These are phyloP conservation scores for Tachina lurida DNA, from an alignment of 2,888 invertebrate species.

Conservation along the genomic window DNA sequence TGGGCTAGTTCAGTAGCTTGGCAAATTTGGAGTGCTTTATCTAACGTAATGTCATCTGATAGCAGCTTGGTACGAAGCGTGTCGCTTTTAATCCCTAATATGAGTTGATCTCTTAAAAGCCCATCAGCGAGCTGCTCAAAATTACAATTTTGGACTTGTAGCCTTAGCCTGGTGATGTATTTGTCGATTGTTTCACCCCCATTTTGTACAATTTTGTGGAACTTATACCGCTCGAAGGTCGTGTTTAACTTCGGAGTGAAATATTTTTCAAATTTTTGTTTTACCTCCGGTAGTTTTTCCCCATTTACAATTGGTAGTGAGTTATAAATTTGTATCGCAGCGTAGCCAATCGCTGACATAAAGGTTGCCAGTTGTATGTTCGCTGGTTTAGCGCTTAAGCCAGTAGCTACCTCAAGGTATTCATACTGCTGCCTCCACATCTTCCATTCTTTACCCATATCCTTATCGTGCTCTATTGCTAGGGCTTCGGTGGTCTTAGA, in stretches of 20 bases:
- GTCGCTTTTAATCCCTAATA: not conserved
- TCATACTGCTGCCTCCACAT: not conserved
- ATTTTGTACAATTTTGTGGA: slow-evolving; percentile 36
- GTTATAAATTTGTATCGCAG: slow-evolving; percentile 10
- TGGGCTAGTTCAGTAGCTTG: not conserved
- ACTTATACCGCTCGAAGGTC: slow-evolving; percentile 29
- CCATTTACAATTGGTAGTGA: not conserved
- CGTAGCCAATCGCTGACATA: not conserved
- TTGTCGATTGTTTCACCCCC: slow-evolving; percentile 34
- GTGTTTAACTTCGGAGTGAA: slow-evolving; percentile 25
- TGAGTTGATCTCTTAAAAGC: not conserved
- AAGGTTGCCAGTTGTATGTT: not conserved
- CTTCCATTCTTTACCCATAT: slow-evolving; percentile 15
- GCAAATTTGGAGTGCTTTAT: not conserved
- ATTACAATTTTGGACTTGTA: not conserved
- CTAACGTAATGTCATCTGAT: not conserved
- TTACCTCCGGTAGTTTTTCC: not conserved
- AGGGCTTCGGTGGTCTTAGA: slow-evolving; percentile 17
- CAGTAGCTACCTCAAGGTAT: not conserved
- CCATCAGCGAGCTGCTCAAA: not conserved
- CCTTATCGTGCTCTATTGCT: slow-evolving; percentile 3
- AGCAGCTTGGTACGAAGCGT: not conserved
- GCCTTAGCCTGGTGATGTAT: slow-evolving; percentile 1
- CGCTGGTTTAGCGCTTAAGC: too few species aligned
- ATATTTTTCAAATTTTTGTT: slow-evolving; percentile 17